These are phyloP conservation scores for Tipula helvola DNA, from an alignment of 2,888 invertebrate genomes.

Conservation along the genomic window DNA sequence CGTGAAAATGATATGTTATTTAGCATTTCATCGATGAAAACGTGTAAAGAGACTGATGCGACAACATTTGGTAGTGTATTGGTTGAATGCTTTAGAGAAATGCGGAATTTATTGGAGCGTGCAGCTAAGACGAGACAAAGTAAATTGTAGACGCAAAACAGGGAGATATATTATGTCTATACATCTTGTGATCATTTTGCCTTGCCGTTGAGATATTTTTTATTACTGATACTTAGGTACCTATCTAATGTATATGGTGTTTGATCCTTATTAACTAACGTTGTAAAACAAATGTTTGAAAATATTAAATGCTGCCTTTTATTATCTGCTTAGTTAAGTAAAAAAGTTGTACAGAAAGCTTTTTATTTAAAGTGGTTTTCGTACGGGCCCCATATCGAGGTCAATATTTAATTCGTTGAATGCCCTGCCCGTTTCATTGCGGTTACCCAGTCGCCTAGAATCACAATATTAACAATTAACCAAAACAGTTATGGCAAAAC, in stretches of 20 bases:
- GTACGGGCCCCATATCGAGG: background rate
- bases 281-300: background rate
- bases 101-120: conserved; percentile 47
- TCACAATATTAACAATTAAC: background rate
- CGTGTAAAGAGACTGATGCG: conserved; percentile 48
- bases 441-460: conserved; percentile 6
- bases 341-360: background rate
- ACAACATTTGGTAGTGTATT: conserved; percentile 33
- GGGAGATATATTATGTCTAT: background rate
- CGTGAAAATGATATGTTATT: conserved; percentile 60
- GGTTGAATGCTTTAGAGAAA: conserved; percentile 48
- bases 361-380: conserved; percentile 8
- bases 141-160: conserved; percentile 38
- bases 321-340: background rate
- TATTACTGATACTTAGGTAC: background rate
- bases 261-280: background rate
- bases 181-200: background rate
- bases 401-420: background rate
- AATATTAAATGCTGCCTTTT: background rate
- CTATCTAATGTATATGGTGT: background rate
- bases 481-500: too few relatives aligned
- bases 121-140: conserved; percentile 30
- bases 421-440: background rate
- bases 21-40: conserved; percentile 55
- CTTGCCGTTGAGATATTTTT: background rate